Base-by-base conservation (phyloP, 1,140 invertebrate species). In the Ericerus pela region DNA sequence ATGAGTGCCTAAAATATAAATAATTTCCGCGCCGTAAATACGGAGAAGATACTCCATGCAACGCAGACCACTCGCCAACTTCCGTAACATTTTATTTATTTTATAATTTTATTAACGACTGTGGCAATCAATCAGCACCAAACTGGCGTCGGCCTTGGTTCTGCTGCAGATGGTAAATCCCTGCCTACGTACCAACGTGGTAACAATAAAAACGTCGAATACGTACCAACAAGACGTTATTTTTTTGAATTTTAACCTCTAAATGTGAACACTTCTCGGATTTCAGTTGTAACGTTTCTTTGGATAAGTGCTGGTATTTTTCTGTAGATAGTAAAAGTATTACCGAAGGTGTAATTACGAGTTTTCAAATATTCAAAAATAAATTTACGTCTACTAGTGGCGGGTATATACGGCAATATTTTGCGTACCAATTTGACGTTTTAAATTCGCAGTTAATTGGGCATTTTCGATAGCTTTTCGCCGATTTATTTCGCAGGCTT, bases 401-500 rank as follows among this genome's bases (percentile, higher is more conserved):
- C 10, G 20, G 14, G 22, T 5, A 47, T 10, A 33, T 8, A 24
- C 10, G 20, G 14, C 26, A 22, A 47, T 10, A 33, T 8, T 33
- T 14, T 6, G 74, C 66, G 77, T 75, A 82, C 91, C 90, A 59
- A 97, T 76, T 79, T 97, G 93, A 47, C 98, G 76, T 73, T 96
- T 96, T 1, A 98, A 76, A 75, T 99, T 95, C 1, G 91, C 91
- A 1, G 93, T 91, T 33, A 89, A 92, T 68, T 98, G 95, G 1
- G 91, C 88, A 58, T 82, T 85, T 68, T 95, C 91, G 55, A 94
- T 91, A 4, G 94, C 92, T 74, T 98, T 97, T 11, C 94, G 73
- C 69, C 96, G 97, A 70, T 96, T 89, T 81, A 94, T 87, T 69
- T 99, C 96, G 84, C 96, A 91, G 1, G 88, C 86, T 68, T 95